Evolutionary conservation across 2,113 vertebrate genomes (phyloP).

Genomic region (Albula glossodonta): DNA sequence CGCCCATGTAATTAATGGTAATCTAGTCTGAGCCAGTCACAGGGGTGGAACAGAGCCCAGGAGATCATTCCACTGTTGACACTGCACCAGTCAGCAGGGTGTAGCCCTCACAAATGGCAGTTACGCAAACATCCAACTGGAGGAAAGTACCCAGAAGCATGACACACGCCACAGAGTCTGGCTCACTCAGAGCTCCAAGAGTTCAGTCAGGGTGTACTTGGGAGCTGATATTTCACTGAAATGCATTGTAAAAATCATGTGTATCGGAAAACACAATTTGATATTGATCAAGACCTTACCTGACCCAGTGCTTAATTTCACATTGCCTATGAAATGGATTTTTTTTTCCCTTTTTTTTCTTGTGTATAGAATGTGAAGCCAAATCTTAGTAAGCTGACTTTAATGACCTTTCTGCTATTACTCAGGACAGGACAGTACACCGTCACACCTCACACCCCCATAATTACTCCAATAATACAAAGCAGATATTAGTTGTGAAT

Average conservation of each 20-base stretch:
- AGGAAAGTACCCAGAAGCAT: background rate
- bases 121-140: background rate
- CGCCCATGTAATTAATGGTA: conserved; percentile 43
- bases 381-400: background rate
- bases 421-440: background rate
- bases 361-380: background rate
- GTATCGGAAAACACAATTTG: background rate
- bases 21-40: conserved; percentile 34
- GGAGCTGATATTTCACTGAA: background rate
- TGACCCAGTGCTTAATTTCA: background rate
- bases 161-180: background rate
- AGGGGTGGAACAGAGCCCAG: background rate
- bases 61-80: background rate
- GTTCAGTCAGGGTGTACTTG: background rate
- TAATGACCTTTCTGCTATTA: background rate
- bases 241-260: background rate
- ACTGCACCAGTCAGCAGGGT: background rate
- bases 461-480: background rate
- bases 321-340: background rate
- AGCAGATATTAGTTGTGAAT: background rate
- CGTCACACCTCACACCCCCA: background rate
- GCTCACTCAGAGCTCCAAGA: background rate
- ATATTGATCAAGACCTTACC: background rate
- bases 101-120: background rate
- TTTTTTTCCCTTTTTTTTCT: background rate